Percentiles rank a stretch among this genome's conserved stretches.
Conservation (phyloP, 92 coral and sea anemone genomes). For the Ricordea florida region DNA sequence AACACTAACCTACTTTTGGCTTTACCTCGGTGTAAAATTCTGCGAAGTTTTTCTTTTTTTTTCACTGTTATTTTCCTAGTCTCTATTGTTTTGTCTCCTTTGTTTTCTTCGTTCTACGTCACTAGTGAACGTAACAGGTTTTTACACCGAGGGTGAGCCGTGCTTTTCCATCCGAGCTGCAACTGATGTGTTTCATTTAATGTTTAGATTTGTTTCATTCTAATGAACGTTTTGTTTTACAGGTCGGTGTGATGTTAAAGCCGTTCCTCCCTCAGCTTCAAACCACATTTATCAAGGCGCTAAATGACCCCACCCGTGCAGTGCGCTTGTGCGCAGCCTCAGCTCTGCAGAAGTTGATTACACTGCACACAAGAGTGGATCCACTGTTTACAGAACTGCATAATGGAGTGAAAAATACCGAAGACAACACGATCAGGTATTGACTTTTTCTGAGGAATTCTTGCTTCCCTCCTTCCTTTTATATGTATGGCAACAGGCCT, state of each 20-base stretch:
- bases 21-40: background rate
- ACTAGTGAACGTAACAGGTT: no score
- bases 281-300: slow-evolving; percentile 96
- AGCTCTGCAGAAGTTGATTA: slow-evolving; percentile 86
- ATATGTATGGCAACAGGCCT: no score
- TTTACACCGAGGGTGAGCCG: no score
- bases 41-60: background rate
- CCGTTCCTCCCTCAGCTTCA: slow-evolving; percentile 98
- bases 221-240: background rate
- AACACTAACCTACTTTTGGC: background rate
- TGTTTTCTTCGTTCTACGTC: no score
- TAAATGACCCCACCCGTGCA: slow-evolving; percentile 89
- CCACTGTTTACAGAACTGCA: slow-evolving; percentile 98
- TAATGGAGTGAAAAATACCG: slow-evolving; percentile 96
- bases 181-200: no score
- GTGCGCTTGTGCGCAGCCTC: slow-evolving; percentile 91
- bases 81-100: no score
- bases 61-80: no score
- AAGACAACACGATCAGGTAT: slow-evolving; percentile 92
- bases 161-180: no score
- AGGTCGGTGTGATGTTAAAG: slow-evolving; percentile 96
- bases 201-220: background rate
- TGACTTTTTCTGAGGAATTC: no score
- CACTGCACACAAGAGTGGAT: slow-evolving; percentile 94
- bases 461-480: no score